Evolutionary conservation across 2,888 invertebrate genomes (phyloP).

Genomic region (Ennomos fuscantarius): DNA sequence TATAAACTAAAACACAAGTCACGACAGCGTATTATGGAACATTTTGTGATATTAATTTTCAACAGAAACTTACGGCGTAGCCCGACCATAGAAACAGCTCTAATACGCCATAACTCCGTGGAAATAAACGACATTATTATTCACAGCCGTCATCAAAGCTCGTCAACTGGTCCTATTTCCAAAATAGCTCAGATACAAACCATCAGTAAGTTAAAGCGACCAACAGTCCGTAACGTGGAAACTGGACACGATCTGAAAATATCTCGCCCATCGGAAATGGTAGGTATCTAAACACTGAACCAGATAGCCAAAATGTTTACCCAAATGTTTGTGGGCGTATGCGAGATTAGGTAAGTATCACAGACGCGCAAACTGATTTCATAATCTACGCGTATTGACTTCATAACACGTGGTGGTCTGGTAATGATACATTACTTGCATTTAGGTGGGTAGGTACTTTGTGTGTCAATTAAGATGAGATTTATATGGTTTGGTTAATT

Average conservation of each 20-base stretch:
- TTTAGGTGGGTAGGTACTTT: too few species aligned
- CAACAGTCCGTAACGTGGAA: conserved; percentile 30
- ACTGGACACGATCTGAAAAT: conserved; percentile 23
- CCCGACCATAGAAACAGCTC: neutral
- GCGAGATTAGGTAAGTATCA: conserved; percentile 50
- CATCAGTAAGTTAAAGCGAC: conserved; percentile 17
- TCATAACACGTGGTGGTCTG: neutral
- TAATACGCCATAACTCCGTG: conserved; percentile 11
- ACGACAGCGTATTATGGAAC: too few species aligned
- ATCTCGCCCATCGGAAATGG: conserved; percentile 41
- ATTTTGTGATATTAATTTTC: too few species aligned
- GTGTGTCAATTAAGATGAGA: too few species aligned
- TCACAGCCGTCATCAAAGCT: conserved; percentile 24
- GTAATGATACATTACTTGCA: neutral
- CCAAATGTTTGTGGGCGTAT: conserved; percentile 65
- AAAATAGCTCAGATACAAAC: conserved; percentile 14
- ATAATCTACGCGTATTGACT: conserved; percentile 2
- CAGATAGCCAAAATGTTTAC: conserved; percentile 54
- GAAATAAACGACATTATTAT: conserved; percentile 24
- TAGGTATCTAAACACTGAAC: conserved; percentile 30
- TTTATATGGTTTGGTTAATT: too few species aligned
- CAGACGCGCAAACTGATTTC: conserved; percentile 37
- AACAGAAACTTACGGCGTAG: too few species aligned
- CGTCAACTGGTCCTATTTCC: conserved; percentile 18
- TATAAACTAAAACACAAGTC: too few species aligned